Base-by-base conservation (phyloP, 2,888 invertebrate genomes). In the Acronicta leporina region DNA sequence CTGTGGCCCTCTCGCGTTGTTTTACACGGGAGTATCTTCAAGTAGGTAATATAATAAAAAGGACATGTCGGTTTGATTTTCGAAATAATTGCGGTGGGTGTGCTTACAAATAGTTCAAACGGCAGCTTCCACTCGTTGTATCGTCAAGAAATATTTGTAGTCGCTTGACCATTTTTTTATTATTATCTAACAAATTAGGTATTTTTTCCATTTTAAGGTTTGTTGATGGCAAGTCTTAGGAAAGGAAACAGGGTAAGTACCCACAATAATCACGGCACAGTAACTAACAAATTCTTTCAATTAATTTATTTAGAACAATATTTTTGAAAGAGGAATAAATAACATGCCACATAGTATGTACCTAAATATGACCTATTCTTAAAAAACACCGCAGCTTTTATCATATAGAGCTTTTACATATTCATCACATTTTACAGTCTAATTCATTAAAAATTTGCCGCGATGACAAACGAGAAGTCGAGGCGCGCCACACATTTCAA, bases 11-110 rank as follows among this genome's bases (percentile, higher is more conserved):
- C 83, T 82, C 80, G 74, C 66, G 77, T 79, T 87, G 83, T 85
- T 83, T 75, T 84, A 87, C 85, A 88, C 87, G 80, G 75, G 82
- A 84, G 84, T 87, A 87, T 85, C 84, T 87, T 87, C 85, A 83
- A 89, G 86, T 87, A 86, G 76, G 75, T 82, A 74, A 77, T 77
- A 79, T 84, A 85, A 87, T 87, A 70, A 87, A 87, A 87, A 87
- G 87, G 88, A 88, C 87, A 87, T 77, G 83, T 80, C 76, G 76
- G 73, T 75, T 77, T 81, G 79, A 79, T 84, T 86, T 82, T 72
- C 80, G 78, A 78, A 80, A 79, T 80, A 83, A 79, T 72, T 66
- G 71, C 68, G 69, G 69, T 54, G 72, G 66, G 11, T 74, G 72
- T 72, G 68, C 74, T 70, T 61, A 72, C 72, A 73, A 73, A 20